Percentiles rank a stretch among this genome's conserved stretches.
Conservation (phyloP, 2,113 vertebrate species). For the Caretta caretta region DNA sequence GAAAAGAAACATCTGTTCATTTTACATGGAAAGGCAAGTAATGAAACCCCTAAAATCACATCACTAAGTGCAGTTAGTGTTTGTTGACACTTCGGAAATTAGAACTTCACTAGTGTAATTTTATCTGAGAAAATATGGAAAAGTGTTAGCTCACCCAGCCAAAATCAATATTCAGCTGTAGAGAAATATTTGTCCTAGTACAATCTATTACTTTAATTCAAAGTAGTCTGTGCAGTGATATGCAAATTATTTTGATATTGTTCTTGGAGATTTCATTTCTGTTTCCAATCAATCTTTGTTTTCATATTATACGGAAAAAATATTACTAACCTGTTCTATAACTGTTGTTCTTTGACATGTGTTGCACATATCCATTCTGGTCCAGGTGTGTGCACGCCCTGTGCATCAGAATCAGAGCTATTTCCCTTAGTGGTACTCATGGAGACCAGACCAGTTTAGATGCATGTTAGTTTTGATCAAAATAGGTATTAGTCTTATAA, state of each 20-base stretch:
- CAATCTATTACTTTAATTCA: not conserved
- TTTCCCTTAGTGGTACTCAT: not conserved
- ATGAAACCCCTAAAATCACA: not conserved
- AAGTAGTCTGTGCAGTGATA: not conserved
- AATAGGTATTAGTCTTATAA: not conserved
- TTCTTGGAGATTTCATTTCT: not conserved
- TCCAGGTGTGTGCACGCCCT: too few relatives aligned
- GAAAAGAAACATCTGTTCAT: not conserved
- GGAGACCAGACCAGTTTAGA: not conserved
- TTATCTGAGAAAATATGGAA: not conserved
- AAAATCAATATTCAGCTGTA: not conserved
- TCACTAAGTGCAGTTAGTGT: not conserved
- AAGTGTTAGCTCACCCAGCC: conserved; percentile 6
- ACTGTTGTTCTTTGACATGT: not conserved
- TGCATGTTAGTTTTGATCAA: not conserved
- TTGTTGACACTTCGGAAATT: not conserved
- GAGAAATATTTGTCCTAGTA: not conserved
- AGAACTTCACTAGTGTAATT: not conserved
- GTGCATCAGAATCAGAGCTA: not conserved
- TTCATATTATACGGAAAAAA: not conserved
- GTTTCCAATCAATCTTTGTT: not conserved
- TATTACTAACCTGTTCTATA: not conserved
- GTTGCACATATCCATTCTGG: not conserved
- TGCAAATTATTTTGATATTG: not conserved
- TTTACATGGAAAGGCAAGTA: not conserved